These are phyloP conservation scores for Neoitamus cyanurus DNA, from an alignment of 2,888 invertebrate species.

Conservation along the genomic window DNA sequence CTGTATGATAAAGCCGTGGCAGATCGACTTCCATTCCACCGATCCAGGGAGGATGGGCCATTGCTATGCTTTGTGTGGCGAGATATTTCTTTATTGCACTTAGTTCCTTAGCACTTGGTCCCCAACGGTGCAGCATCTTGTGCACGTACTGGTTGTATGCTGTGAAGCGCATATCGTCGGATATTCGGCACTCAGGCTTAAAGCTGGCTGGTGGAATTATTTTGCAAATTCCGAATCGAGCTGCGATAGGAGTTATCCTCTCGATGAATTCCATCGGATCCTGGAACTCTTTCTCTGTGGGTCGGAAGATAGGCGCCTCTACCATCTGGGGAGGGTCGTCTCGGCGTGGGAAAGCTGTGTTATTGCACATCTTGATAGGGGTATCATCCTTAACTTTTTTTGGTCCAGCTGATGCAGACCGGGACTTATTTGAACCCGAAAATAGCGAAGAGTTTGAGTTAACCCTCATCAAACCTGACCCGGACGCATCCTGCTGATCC, in stretches of 20 bases:
- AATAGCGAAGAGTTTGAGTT: constrained; percentile 65
- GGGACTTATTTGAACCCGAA: constrained; percentile 64
- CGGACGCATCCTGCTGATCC: constrained; percentile 46
- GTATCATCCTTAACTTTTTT: constrained; percentile 65
- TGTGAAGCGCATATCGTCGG: constrained; percentile 87
- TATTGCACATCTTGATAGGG: constrained; percentile 65
- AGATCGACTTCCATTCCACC: constrained; percentile 93
- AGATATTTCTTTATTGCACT: constrained; percentile 86
- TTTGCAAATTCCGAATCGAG: constrained; percentile 86
- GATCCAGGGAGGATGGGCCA: constrained; percentile 83
- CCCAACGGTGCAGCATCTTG: constrained; percentile 89
- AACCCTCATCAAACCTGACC: constrained; percentile 60
- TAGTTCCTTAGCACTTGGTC: constrained; percentile 85
- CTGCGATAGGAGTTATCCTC: constrained; percentile 79
- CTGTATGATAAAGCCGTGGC: constrained; percentile 84
- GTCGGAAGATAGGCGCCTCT: constrained; percentile 83
- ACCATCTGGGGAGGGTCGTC: constrained; percentile 70
- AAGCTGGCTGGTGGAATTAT: constrained; percentile 86
- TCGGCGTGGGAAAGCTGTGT: constrained; percentile 67
- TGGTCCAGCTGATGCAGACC: constrained; percentile 57
- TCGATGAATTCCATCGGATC: constrained; percentile 89
- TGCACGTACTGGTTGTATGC: constrained; percentile 92
- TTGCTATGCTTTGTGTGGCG: constrained; percentile 78
- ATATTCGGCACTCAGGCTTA: constrained; percentile 82
- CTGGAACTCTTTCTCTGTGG: constrained; percentile 84